Evolutionary conservation across 2,797 vertebrate genomes (phyloP), one percentile per base, ranked within the genome.

Genomic region (Oryzias sinensis): DNA sequence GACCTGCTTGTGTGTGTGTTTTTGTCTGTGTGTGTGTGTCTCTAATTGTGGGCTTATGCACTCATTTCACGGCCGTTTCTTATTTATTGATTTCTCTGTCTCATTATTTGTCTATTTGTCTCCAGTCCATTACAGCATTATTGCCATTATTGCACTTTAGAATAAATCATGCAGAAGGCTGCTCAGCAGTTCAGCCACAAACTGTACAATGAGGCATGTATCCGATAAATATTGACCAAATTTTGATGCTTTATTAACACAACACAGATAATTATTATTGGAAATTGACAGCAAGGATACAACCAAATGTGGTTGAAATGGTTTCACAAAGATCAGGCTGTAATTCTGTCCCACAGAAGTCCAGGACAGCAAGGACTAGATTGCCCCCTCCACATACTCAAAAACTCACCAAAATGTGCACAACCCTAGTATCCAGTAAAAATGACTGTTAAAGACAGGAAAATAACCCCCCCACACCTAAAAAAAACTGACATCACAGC

Each of bases 81-180:
- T 82, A 82, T 79, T 77, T 82, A 90, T 88, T 84, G 83, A 90
- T 88, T 83, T 77, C 24, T 79, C 57, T 81, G 80, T 81, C 80
- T 81, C 78, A 83, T 88, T 86, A 85, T 86, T 85, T 76, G 70
- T 79, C 68, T 77, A 71, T 87, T 88, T 85, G 76, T 86, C 75
- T 80, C 79, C 65, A 71, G 66, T 78, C 72, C 69, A 82, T 86
- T 84, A 79, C 62, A 42, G 53, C 69, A 72, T 84, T 71, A 86
- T 80, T 75, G 62, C 79, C 69, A 65, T 65, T 58, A 78, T 82
- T 87, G 80, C 74, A 69, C 81, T 85, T 80, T 82, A 55, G 74
- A 85, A 81, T 78, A 81, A 87, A 79, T 82, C 77, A 74, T 44
- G 65, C 70, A 66, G 71, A 66, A 73, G 61, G 55, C 72, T 75